A percentile compares a stretch with the other conserved stretches of the same genome.
phyloP scores from a whole-genome alignment of 2,797 vertebrate genomes.

The Sebastes matsubarae region DNA sequence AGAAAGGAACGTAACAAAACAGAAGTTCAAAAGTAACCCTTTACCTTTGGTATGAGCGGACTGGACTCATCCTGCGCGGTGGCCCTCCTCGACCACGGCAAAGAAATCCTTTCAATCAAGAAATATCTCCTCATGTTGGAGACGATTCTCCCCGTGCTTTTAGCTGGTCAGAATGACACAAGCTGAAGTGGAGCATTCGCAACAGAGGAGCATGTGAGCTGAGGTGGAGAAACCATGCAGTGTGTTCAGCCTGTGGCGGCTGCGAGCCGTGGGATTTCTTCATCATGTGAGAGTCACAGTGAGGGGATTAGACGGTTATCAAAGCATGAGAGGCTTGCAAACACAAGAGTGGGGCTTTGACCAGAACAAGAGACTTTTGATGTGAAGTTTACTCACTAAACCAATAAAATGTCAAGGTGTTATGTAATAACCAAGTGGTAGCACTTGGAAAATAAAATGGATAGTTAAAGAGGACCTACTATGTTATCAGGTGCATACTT shows the following conservation, averaged over 20 bases:
- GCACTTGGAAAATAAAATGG: not conserved
- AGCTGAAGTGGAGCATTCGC: slow-evolving; percentile 15
- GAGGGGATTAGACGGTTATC: slow-evolving; percentile 64
- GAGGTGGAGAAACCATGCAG: slow-evolving; percentile 38
- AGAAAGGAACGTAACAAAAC: not conserved
- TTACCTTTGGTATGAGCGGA: slow-evolving; percentile 88
- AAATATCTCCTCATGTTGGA: slow-evolving; percentile 68
- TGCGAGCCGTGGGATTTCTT: slow-evolving; percentile 50
- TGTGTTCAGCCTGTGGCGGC: slow-evolving; percentile 52
- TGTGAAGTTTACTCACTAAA: not conserved
- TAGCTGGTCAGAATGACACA: slow-evolving; percentile 13
- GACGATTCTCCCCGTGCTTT: slow-evolving; percentile 13
- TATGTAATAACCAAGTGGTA: not conserved
- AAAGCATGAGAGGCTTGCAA: slow-evolving; percentile 26
- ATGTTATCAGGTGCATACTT: too few relatives aligned
- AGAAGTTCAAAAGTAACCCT: not conserved
- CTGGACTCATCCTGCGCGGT: slow-evolving; percentile 69
- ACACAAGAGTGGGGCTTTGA: not conserved
- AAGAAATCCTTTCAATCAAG: slow-evolving; percentile 39
- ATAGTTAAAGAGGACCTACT: not conserved
- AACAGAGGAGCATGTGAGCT: slow-evolving; percentile 62
- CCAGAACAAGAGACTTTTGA: slow-evolving; percentile 25
- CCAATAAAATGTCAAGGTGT: not conserved
- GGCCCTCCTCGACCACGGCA: slow-evolving; percentile 59
- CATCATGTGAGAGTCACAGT: slow-evolving; percentile 85